These are phyloP conservation scores for Australoheros scitulus DNA, from an alignment of 2,113 vertebrate species.

Conservation along the genomic window DNA sequence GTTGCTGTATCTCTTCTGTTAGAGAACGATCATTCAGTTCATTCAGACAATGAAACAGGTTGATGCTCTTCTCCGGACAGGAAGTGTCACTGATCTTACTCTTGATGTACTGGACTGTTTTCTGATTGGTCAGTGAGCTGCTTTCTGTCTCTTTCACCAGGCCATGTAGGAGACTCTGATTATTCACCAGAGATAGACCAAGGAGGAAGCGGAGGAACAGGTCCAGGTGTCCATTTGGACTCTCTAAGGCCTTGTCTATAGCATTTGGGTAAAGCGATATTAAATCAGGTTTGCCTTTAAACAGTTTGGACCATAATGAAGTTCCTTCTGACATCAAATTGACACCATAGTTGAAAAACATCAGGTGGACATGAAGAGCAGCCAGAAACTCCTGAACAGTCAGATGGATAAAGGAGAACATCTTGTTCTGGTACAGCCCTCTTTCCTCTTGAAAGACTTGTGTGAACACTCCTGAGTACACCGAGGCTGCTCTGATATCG, in stretches of 20 bases:
- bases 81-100: background rate
- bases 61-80: constrained; percentile 36
- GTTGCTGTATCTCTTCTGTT: background rate
- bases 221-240: constrained; percentile 39
- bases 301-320: background rate
- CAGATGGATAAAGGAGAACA: constrained; percentile 50
- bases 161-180: constrained; percentile 9
- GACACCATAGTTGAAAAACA: constrained; percentile 6
- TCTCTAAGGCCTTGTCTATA: constrained; percentile 40
- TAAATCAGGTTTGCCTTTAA: fast-evolving
- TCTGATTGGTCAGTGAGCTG: background rate
- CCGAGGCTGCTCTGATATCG: background rate
- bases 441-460: background rate
- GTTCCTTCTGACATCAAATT: constrained; percentile 26
- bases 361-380: constrained; percentile 50
- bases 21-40: background rate
- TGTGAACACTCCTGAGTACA: constrained; percentile 23
- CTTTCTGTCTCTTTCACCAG: constrained; percentile 1
- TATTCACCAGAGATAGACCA: constrained; percentile 26
- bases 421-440: background rate
- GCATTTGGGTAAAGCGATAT: fast-evolving
- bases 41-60: constrained; percentile 42
- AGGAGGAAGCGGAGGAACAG: constrained; percentile 45
- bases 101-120: constrained; percentile 33
- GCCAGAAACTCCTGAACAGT: constrained; percentile 46